These are phyloP conservation scores for Naja naja DNA, from an alignment of 2,113 vertebrate genomes.

Conservation along the genomic window DNA sequence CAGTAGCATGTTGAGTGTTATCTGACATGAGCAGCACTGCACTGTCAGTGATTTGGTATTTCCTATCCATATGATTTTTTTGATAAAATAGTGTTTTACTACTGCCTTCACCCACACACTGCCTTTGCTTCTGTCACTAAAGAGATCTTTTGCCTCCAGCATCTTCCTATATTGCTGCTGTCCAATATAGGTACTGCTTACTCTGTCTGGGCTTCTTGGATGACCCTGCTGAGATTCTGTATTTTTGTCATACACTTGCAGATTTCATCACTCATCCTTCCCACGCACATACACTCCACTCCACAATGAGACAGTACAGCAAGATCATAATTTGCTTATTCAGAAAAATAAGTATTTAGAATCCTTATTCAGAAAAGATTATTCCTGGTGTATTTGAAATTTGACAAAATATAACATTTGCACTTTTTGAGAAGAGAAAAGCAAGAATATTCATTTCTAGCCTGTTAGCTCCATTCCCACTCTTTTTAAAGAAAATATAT, in stretches of 20 bases:
- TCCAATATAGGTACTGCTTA: background rate
- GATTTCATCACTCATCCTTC: background rate
- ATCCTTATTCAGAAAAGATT: conserved; percentile 11
- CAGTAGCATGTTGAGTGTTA: background rate
- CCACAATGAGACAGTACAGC: background rate
- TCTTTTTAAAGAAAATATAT: conserved; percentile 27
- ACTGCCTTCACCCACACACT: background rate
- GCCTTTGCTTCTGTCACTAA: background rate
- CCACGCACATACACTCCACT: background rate
- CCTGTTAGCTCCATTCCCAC: background rate
- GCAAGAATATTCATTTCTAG: conserved; percentile 3
- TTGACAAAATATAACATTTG: background rate
- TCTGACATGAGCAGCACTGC: background rate
- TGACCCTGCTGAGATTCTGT: background rate
- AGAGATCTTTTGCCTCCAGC: background rate
- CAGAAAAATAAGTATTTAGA: background rate
- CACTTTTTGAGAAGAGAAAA: background rate
- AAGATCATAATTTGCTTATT: background rate
- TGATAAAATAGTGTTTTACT: background rate
- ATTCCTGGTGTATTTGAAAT: conserved; percentile 27
- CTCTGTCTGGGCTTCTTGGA: background rate
- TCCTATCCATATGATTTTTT: background rate
- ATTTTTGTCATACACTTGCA: background rate
- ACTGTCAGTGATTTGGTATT: background rate
- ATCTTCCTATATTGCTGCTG: background rate